These are phyloP conservation scores for Lepidurus arcticus DNA, from an alignment of 1,140 invertebrate genomes.

Conservation along the genomic window DNA sequence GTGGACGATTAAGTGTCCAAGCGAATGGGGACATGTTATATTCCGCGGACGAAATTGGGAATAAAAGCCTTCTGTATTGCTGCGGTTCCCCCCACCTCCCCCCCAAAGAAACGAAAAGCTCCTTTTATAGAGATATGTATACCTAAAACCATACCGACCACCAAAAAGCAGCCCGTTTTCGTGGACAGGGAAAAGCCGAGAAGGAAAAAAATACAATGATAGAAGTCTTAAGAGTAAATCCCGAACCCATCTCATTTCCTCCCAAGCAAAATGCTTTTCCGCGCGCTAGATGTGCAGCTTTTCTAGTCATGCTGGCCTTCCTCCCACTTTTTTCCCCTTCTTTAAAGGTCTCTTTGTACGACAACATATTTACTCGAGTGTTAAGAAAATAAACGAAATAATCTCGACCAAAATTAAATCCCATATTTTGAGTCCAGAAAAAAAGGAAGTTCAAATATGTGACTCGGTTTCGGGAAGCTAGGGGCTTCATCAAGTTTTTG, in stretches of 20 bases:
- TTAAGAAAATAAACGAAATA: background rate
- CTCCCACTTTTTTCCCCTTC: background rate
- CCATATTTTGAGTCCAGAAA: no score
- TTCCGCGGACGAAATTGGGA: conserved; percentile 13
- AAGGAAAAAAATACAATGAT: background rate
- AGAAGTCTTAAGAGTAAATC: conserved; percentile 19
- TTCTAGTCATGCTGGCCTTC: background rate
- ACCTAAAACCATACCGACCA: background rate
- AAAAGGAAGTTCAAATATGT: background rate
- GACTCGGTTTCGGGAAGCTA: background rate
- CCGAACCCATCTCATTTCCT: conserved; percentile 12
- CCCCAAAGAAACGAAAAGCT: no score
- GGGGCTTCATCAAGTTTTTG: background rate
- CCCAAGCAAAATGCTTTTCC: conserved; percentile 1
- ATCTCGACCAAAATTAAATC: background rate
- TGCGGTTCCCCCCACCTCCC: background rate
- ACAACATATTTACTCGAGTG: background rate
- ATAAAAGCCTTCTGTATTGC: conserved; percentile 10
- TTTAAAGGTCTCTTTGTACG: background rate
- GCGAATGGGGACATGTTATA: background rate
- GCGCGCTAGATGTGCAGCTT: background rate
- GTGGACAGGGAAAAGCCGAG: background rate
- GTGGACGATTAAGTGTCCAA: conserved; percentile 11
- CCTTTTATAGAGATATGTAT: background rate
- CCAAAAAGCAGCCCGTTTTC: background rate